Conservation (phyloP, 2,113 vertebrate genomes). For the Natator depressus region DNA sequence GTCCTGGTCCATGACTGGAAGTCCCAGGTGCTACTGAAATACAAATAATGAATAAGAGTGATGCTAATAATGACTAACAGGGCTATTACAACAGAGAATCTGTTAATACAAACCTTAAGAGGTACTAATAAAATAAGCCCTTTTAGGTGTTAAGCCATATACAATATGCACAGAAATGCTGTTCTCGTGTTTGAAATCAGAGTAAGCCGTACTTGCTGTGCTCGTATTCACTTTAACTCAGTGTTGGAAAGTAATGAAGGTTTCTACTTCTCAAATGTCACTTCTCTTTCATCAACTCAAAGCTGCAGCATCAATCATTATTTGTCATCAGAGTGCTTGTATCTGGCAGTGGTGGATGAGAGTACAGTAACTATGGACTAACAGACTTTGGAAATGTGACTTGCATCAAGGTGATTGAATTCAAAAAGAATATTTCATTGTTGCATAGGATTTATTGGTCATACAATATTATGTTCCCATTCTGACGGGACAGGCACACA, state of each 20-base stretch:
- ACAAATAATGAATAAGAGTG: not conserved
- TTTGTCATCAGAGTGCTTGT: not conserved
- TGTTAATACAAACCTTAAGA: not conserved
- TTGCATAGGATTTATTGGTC: not conserved
- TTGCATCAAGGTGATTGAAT: not conserved
- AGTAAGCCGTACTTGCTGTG: not conserved
- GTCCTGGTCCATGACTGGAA: not conserved
- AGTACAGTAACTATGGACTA: not conserved
- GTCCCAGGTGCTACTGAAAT: not conserved
- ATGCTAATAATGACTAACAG: slow-evolving; percentile 12
- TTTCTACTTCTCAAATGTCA: not conserved
- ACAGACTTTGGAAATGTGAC: not conserved
- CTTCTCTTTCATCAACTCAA: not conserved
- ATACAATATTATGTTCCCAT: not conserved
- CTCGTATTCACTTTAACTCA: not conserved
- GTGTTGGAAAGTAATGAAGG: slow-evolving; percentile 24
- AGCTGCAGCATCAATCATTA: not conserved
- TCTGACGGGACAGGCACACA: rapidly evolving
- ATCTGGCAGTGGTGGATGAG: not conserved
- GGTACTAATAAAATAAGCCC: slow-evolving; percentile 36
- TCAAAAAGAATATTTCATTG: not conserved
- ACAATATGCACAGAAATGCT: not conserved
- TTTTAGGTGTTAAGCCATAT: not conserved
- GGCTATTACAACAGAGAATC: slow-evolving; percentile 36
- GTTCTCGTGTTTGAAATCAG: not conserved